These are phyloP conservation scores for Microplitis demolitor DNA, from an alignment of 1,140 invertebrate species.

Conservation along the genomic window DNA sequence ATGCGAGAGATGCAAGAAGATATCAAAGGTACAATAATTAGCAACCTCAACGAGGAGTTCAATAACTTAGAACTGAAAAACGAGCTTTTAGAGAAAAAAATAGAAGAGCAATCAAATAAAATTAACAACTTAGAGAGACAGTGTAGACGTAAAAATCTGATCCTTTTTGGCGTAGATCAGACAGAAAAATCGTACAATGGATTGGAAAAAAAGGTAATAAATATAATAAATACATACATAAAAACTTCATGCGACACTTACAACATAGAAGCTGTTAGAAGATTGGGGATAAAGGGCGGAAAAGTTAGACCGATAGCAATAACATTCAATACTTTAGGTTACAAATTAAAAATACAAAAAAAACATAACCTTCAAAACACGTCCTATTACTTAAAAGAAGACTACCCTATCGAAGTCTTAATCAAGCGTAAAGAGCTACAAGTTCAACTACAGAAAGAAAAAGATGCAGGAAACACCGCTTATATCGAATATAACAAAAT, in stretches of 20 bases:
- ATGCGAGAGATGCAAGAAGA: not conserved
- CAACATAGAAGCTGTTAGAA: not conserved
- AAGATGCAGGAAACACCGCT: not conserved
- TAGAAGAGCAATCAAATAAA: not conserved
- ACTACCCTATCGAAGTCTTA: not conserved
- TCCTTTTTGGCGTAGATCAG: not conserved
- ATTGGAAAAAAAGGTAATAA: not conserved
- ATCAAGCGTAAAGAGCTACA: not conserved
- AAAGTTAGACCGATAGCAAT: not conserved
- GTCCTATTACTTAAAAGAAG: not conserved
- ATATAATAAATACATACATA: not conserved
- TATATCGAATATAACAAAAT: not conserved
- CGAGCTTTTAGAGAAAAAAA: not conserved
- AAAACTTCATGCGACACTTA: not conserved
- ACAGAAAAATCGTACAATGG: not conserved
- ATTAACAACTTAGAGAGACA: not conserved
- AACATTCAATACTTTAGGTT: not conserved
- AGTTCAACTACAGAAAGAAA: not conserved
- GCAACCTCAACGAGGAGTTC: not conserved
- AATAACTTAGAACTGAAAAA: not conserved
- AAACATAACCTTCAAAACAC: not conserved
- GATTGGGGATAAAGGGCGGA: not conserved
- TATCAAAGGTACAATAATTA: not conserved
- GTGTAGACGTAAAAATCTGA: not conserved
- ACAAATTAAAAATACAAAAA: not conserved